Conservation (phyloP, 2,797 vertebrate species). For the Urocyon cinereoargenteus region DNA sequence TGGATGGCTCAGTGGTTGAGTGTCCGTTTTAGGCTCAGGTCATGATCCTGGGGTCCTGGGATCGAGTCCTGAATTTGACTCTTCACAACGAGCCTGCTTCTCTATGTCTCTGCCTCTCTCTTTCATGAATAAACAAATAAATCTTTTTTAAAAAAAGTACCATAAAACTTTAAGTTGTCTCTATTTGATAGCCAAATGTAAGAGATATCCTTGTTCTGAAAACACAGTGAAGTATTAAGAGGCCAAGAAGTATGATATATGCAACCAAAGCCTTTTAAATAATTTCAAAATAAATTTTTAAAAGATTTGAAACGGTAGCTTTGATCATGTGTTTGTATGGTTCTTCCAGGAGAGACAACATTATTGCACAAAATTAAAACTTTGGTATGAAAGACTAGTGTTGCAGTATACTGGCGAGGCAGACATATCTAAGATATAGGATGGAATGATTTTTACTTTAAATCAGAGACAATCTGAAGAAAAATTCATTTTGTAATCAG, state of each 20-base stretch:
- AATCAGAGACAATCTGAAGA: not conserved
- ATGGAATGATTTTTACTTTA: not conserved
- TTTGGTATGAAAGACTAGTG: not conserved
- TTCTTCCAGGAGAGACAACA: not conserved
- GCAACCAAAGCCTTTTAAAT: not conserved
- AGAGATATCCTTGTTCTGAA: not conserved
- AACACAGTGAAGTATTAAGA: not conserved
- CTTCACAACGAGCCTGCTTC: too few species aligned
- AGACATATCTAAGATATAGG: conserved; percentile 8
- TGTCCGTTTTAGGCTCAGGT: too few species aligned
- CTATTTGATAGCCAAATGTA: not conserved
- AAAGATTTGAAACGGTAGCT: not conserved
- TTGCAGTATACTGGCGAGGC: not conserved
- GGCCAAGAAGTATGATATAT: not conserved
- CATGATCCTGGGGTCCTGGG: too few species aligned
- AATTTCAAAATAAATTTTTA: conserved; percentile 28
- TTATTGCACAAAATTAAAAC: not conserved
- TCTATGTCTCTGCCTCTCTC: too few species aligned
- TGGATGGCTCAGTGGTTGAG: too few species aligned
- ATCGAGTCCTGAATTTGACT: too few species aligned
- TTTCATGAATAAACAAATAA: too few species aligned
- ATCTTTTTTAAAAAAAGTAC: not conserved
- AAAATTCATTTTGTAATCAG: not conserved
- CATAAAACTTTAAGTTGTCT: not conserved
- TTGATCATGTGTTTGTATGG: not conserved